phyloP scores from a whole-genome alignment of 2,888 invertebrate species.

The Apeira syringaria region DNA sequence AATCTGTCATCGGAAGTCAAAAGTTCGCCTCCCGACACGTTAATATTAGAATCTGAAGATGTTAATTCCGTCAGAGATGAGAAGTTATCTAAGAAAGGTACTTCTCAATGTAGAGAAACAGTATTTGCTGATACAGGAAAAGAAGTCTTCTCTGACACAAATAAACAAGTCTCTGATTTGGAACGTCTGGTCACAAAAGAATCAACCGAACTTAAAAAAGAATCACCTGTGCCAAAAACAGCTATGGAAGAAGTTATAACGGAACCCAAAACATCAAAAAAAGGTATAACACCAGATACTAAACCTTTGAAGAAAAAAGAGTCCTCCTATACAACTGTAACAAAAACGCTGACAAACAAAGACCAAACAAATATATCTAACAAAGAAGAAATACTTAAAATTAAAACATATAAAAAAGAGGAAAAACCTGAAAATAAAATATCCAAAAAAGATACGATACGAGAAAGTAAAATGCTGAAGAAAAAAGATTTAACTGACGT shows the following conservation, averaged over 20 bases:
- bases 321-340: background rate
- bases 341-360: no score
- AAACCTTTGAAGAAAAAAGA: constrained; percentile 3
- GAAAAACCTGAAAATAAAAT: background rate
- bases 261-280: background rate
- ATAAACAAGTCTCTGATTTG: background rate
- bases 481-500: constrained; percentile 1
- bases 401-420: constrained; percentile 2
- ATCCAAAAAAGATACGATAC: background rate
- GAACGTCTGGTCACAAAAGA: no score
- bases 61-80: constrained; percentile 13
- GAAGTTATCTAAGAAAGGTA: constrained; percentile 7
- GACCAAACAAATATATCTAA: background rate
- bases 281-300: background rate
- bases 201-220: background rate
- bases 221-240: background rate
- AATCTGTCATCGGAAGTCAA: constrained; percentile 4
- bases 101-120: constrained; percentile 3
- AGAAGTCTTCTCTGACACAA: background rate
- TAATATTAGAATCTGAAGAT: constrained; percentile 8
- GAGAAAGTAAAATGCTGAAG: background rate
- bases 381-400: constrained; percentile 2
- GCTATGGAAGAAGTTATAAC: background rate
- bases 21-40: constrained; percentile 3
- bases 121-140: constrained; percentile 5